Evolutionary conservation across 2,797 vertebrate species (phyloP), one percentile per base, ranked within the genome.

Genomic region (Babyrousa celebensis): DNA sequence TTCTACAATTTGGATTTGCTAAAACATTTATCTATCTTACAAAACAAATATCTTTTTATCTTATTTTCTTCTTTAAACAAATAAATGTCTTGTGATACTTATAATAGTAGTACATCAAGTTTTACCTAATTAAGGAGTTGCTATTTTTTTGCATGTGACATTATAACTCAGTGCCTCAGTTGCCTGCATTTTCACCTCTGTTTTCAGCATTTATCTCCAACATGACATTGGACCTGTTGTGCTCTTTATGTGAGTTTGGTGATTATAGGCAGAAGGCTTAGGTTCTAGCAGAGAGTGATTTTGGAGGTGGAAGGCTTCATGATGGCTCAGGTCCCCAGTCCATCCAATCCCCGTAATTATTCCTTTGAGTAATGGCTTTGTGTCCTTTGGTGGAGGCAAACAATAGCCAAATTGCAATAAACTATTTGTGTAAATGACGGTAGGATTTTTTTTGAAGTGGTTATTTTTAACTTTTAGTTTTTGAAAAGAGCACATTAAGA

Each of bases 391-490:
- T 72, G 18, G 43, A 96, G n/a, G 40, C 67, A 95, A 93, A 92
- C 80, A 96, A 79, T 52, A 88, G 94, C 68, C 62, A 92, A 87
- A 94, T 77, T 85, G 54, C 85, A 94, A 71, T 54, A 54, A 92
- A 74, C 62, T 84, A 72, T 92, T 95, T 94, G 90, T 84, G 60
- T 75, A 84, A 94, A 96, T 89, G 63, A 79, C 23, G 43, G 67
- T 92, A 14, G 12, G 25, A 2, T 48, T 68, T 85, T 58, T 85
- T 52, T 25, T 29, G n/a, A 63, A 91, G 82, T 62, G 58, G 43
- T 95, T 94, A 88, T 96, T 97, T 96, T 96, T 93, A 97, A 89
- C 74, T n/a, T 95, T 85, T 65, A 43, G 65, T 63, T 32, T 88
- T 96, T 43, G 21, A 91, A 94, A 96, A 95, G 86, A 96, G 65